A percentile compares a stretch with the other conserved stretches of the same genome.
Evolutionary conservation across 2,888 invertebrate genomes (phyloP).

Genomic region (Campoplex capitator): DNA sequence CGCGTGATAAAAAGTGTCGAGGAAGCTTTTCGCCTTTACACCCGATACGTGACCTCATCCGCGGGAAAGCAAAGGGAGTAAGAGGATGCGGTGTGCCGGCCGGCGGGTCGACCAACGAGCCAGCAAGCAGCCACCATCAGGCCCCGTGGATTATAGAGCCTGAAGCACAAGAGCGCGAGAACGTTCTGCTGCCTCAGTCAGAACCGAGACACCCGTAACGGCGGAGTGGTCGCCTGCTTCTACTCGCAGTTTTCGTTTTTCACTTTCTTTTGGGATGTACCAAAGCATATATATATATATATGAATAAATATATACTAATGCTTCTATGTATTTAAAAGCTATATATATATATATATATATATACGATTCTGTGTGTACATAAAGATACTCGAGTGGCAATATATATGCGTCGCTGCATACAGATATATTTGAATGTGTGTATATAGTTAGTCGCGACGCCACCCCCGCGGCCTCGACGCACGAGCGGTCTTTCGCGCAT

Average conservation of each 20-base stretch:
- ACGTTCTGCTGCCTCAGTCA: conserved; percentile 79
- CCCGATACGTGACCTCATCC: conserved; percentile 71
- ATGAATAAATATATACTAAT: background rate
- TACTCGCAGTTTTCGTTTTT: conserved; percentile 65
- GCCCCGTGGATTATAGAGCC: conserved; percentile 4
- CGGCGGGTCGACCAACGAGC: conserved; percentile 48
- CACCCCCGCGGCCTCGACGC: conserved; percentile 66
- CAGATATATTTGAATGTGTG: too few species aligned
- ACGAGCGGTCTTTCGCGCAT: conserved; percentile 65
- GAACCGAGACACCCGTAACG: conserved; percentile 79
- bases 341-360: too few species aligned
- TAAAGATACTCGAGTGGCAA: background rate
- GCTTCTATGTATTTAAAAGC: background rate
- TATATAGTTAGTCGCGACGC: conserved; percentile 45
- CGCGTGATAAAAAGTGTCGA: conserved; percentile 22
- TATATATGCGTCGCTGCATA: conserved; percentile 21
- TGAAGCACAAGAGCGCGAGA: conserved; percentile 38
- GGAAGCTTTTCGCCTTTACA: conserved; percentile 70
- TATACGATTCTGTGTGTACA: background rate
- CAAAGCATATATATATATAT: conserved; percentile 16
- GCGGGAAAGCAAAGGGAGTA: conserved; percentile 40
- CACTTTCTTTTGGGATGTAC: conserved; percentile 61
- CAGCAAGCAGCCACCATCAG: conserved; percentile 8
- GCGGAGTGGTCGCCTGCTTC: conserved; percentile 52
- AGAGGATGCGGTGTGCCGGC: background rate